Conservation (phyloP, 2,888 invertebrate species). For the Euzophera pinguis region DNA sequence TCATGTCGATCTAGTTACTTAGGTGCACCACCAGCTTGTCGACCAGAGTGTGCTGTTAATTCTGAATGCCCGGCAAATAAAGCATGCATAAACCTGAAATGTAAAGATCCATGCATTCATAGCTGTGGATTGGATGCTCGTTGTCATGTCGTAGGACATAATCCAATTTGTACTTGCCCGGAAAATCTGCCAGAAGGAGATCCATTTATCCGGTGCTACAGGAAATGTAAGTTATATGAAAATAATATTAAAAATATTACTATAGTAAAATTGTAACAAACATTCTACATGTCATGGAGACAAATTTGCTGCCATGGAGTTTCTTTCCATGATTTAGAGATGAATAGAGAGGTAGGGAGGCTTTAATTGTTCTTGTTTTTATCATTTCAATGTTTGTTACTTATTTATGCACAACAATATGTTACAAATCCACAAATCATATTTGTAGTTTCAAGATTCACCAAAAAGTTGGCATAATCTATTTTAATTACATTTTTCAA, state of each 20-base stretch:
- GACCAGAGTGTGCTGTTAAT: conserved; percentile 88
- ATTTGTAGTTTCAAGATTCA: too few relatives aligned
- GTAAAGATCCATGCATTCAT: conserved; percentile 87
- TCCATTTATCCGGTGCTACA: conserved; percentile 85
- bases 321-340: too few relatives aligned
- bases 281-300: too few relatives aligned
- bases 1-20: conserved; percentile 85
- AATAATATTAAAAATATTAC: neutral
- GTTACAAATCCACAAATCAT: too few relatives aligned
- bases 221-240: conserved; percentile 52
- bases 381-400: too few relatives aligned
- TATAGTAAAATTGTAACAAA: too few relatives aligned
- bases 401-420: too few relatives aligned
- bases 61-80: conserved; percentile 86
- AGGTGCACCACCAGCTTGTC: conserved; percentile 87
- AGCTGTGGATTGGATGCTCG: conserved; percentile 88
- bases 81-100: conserved; percentile 88
- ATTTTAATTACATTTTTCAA: conserved; percentile 16
- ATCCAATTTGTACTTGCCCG: conserved; percentile 87
- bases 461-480: too few relatives aligned
- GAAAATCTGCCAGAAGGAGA: conserved; percentile 85
- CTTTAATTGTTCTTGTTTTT: too few relatives aligned
- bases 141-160: conserved; percentile 89
- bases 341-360: too few relatives aligned
- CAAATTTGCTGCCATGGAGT: too few relatives aligned